phyloP scores from a whole-genome alignment of 1,140 invertebrate genomes.

The Oedothorax gibbosus region DNA sequence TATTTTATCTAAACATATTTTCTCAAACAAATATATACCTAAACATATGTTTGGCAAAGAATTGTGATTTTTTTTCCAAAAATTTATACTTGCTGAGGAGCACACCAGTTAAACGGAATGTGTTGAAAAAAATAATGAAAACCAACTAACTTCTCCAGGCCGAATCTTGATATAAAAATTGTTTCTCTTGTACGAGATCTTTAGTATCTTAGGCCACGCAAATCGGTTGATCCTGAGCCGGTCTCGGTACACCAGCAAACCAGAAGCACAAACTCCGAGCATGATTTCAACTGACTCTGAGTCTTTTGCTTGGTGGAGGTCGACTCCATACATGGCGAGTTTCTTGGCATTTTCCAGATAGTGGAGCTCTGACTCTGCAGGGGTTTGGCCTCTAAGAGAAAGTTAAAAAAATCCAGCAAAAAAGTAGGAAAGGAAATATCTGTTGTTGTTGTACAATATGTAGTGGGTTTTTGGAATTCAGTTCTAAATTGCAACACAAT shows the following conservation, averaged over 20 bases:
- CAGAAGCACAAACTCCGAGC: conserved; percentile 96
- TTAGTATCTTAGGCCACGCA: conserved; percentile 99
- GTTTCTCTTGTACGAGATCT: conserved; percentile 98
- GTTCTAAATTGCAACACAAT: background rate
- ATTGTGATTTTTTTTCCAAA: background rate
- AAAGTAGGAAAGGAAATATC: background rate
- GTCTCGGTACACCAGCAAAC: conserved; percentile 94
- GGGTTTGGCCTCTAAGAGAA: conserved; percentile 85
- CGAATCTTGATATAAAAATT: conserved; percentile 99
- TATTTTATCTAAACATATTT: no score
- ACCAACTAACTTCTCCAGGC: conserved; percentile 79
- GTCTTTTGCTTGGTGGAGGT: conserved; percentile 97
- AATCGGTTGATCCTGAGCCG: conserved; percentile 96
- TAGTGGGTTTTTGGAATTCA: background rate
- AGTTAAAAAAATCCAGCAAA: background rate
- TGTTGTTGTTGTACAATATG: background rate
- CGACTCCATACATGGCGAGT: conserved; percentile 97
- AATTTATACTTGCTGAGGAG: no score
- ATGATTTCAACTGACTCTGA: conserved; percentile 95
- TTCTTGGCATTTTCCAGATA: conserved; percentile 98
- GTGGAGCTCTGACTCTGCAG: conserved; percentile 94
- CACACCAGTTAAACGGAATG: no score
- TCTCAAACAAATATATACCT: no score
- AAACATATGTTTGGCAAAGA: no score
- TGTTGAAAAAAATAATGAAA: background rate